Base-by-base conservation (phyloP, 2,113 vertebrate species). In the Oreocharis arfaki region DNA sequence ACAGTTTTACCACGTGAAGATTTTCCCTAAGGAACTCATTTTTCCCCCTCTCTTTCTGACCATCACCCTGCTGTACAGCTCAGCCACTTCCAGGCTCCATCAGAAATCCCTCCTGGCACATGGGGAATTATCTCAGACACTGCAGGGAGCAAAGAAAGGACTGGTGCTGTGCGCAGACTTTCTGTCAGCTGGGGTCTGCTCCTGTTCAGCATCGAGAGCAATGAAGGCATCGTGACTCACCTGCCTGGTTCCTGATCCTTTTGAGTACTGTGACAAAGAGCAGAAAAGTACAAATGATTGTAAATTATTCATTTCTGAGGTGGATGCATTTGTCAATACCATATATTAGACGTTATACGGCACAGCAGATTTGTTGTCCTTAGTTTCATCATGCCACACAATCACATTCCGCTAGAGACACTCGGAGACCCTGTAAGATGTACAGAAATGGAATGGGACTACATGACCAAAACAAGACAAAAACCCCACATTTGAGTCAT, bases 1-100 rank as follows among this genome's bases (percentile, higher is more conserved):
- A 11, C 3, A 35, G 21, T 47, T 92, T 73, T 23, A 47, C 10
- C 13, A 4, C 41, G 55, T 42, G 33, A 55, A 86, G 35, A 2
- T 68, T 87, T 39, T 11, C 39, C 28, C 37, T 10, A 9, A 11
- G 32, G 9, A 60, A n/a, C 3, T 42, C 8, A 28, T 47, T 60
- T 35, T 41, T 37, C 21, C 1, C 1, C 16, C 13, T n/a, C 59
- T 53, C 55, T 65, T 64, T 86, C 56, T 68, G 44, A 32, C 30
- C 8, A 2, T 13, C 20, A 28, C n/a, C 15, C 46, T 4, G 1
- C n/a, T 49, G 22, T 17, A 47, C 39, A 3, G 1, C 27, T 79
- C 27, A 42, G 32, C 23, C 53, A 16, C 26, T 61, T 78, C 21
- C 60, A 78, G 23, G 35, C 49, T 60, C 18, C 42, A 22, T 30